These are phyloP conservation scores for Pavo muticus DNA, from an alignment of 2,113 vertebrate genomes.

Conservation along the genomic window DNA sequence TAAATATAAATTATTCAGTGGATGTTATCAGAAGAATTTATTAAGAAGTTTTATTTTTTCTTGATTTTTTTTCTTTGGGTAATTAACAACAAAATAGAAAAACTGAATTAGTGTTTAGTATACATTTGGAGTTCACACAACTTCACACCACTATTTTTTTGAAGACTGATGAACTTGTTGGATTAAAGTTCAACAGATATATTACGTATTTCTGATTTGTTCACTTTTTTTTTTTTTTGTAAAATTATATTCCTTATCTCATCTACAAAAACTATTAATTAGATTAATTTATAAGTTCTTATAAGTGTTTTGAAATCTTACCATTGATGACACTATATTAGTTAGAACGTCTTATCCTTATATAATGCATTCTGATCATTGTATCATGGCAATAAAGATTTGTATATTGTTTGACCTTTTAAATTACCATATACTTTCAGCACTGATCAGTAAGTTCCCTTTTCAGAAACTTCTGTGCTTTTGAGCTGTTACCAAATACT, in stretches of 20 bases:
- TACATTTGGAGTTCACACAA: neutral
- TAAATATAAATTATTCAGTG: conserved; percentile 5
- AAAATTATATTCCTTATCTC: neutral
- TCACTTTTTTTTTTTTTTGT: neutral
- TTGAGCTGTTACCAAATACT: neutral
- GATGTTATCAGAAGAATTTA: neutral
- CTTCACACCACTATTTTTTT: neutral
- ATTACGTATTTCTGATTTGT: neutral
- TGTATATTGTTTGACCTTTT: neutral
- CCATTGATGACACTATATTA: neutral
- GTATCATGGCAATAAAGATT: neutral
- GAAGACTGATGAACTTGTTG: neutral
- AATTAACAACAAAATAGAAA: neutral
- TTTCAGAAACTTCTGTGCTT: neutral
- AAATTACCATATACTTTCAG: neutral
- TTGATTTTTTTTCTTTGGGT: neutral
- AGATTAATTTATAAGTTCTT: neutral
- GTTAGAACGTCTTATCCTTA: neutral
- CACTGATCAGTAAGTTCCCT: neutral
- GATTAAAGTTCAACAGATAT: neutral
- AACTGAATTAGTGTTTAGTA: neutral
- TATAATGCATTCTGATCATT: neutral
- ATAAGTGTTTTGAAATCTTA: neutral
- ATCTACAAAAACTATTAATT: neutral
- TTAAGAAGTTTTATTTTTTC: neutral